Base-by-base conservation (phyloP, 2,888 invertebrate species). In the Melanostoma mellinum region DNA sequence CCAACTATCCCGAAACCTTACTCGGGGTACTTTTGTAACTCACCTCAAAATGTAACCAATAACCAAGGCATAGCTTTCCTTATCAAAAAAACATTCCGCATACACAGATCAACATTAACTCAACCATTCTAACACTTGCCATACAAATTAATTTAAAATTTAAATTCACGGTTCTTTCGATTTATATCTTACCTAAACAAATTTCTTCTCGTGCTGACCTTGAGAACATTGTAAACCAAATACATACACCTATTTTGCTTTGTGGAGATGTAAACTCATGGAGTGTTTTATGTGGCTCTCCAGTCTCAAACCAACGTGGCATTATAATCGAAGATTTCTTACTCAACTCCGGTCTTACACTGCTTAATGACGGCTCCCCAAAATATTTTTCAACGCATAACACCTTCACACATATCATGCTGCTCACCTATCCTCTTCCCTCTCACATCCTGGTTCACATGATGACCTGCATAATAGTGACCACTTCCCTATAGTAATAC, bases 231-330 rank as follows among this genome's bases (percentile, higher is more conserved):
- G 30, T 48, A 6, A 44, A 72, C 10, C 6, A 10, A 38, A 50
- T 30, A 32, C 55, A 5, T 40, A 44, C 38, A 42, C 52, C 35
- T 9, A 20, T 56, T 10, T 2, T 55, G n/a, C 9, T 44, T 35
- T 33, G n/a, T 32, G 73, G 73, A 6, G 63, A 73, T 46, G 20
- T 69, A 33, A 73, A 73, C 30, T n/a, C 55, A 8, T 63, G 73
- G 50, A 56, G 65, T 46, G 36, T 30, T 20, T 3, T 33, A 10
- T 67, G 67, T 58, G 58, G 74, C 6, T 75, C 67, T 5, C 38
- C 2, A 6, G 40, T 6, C 32, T 40, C 6, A 38, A 75, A 65
- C 36, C 30, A 60, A 9, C 50, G 55, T 9, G 73, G 44, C 3
- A 63, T 35, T 32, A 33, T 8, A 10, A 42, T 74, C 3, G 30